phyloP scores from a whole-genome alignment of 2,113 vertebrate species.

The Phylloscopus trochilus region DNA sequence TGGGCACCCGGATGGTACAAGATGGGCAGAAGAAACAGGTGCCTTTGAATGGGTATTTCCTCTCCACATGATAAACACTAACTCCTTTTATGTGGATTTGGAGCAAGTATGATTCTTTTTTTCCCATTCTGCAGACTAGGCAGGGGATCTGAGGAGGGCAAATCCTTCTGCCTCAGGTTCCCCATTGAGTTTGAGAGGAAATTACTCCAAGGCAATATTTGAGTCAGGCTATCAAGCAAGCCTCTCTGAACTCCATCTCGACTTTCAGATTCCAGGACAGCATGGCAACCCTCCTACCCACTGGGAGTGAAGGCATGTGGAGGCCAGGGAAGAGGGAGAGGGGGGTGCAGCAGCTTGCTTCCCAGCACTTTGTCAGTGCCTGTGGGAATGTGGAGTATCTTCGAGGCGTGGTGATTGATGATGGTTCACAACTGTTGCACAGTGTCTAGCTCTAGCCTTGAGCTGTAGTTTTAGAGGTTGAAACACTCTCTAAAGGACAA shows the following conservation, averaged over 20 bases:
- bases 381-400: background rate
- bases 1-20: background rate
- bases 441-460: background rate
- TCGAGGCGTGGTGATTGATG: accelerated
- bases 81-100: background rate
- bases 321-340: background rate
- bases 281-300: accelerated
- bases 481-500: background rate
- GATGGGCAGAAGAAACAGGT: background rate
- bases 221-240: background rate
- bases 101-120: background rate
- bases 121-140: background rate
- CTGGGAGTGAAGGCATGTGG: background rate
- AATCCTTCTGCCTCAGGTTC: background rate
- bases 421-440: background rate
- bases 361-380: background rate
- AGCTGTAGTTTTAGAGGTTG: background rate
- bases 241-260: background rate
- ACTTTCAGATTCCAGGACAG: background rate
- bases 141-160: background rate
- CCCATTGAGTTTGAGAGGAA: background rate
- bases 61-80: background rate
- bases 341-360: background rate
- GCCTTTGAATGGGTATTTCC: background rate
- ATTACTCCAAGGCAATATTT: background rate